Base-by-base conservation (phyloP, 2,113 vertebrate species). In the Toxotes jaculatrix region DNA sequence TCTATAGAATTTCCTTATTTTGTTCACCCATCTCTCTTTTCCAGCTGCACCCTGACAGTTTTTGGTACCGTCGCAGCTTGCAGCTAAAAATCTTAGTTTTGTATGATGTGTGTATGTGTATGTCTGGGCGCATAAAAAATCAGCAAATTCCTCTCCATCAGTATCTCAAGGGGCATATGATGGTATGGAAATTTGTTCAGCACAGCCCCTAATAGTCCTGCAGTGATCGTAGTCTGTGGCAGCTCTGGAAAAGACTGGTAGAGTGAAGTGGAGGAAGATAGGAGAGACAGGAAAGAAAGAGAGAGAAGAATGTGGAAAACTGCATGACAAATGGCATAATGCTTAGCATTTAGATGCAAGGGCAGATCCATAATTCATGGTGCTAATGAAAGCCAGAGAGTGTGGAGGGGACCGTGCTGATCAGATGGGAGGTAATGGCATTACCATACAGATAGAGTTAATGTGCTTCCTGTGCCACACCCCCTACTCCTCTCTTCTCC, bases 321-420 rank as follows among this genome's bases (percentile, higher is more conserved):
- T 72, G 90, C 83, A 88, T 88, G 57, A 80, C 76, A 87, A 88
- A 89, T 86, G 88, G 83, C 87, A 89, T 85, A 92, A 92, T 92
- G 85, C 89, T 90, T 85, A 86, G 87, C 93, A 93, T 94, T 91
- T 93, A 89, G 89, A 93, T 93, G 91, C 87, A 53, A 77, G 76
- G 82, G 89, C 79, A 87, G 89, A 92, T 94, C 93, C 92, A 94
- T 94, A 91, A 93, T 93, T 94, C 93, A 93, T 94, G 88, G 69
- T 89, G 87, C 86, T 92, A 94, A 93, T 93, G 91, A 93, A 94
- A 92, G 89, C 87, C 82, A 83, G 84, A 65, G 84, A 91, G 81
- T 73, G 82, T 72, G 83, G 79, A 86, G 86, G 73, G 68, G 76
- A 86, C 79, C 70, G 74, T 80, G 86, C 77, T 90, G 90, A 92